Evolutionary conservation across 2,888 invertebrate genomes (phyloP).

Genomic region (Boloria selene): DNA sequence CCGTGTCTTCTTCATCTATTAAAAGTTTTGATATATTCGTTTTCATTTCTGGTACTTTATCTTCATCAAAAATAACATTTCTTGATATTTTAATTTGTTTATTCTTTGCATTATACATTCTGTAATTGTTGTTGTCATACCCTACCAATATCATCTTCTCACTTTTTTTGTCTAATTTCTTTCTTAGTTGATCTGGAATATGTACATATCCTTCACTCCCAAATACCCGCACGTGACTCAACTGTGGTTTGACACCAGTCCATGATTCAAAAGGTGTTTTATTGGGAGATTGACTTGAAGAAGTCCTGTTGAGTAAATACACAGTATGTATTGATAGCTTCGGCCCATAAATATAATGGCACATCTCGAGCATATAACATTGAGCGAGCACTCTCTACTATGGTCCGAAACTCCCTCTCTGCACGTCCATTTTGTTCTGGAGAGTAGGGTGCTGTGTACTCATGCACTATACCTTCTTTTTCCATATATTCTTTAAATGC

Average conservation of each 20-base stretch:
- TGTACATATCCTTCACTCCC: constrained; percentile 42
- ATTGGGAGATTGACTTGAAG: constrained; percentile 36
- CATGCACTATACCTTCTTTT: constrained; percentile 44
- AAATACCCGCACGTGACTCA: constrained; percentile 38
- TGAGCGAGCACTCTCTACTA: constrained; percentile 47
- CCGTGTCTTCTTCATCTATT: not conserved
- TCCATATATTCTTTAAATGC: constrained; percentile 40
- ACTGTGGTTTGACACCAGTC: constrained; percentile 29
- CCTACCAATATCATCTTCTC: constrained; percentile 7
- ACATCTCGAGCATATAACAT: constrained; percentile 45
- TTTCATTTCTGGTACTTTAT: constrained; percentile 19
- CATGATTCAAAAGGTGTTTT: constrained; percentile 45
- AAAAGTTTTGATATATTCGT: not conserved
- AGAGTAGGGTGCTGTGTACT: constrained; percentile 47
- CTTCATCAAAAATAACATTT: constrained; percentile 46
- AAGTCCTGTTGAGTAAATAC: constrained; percentile 48
- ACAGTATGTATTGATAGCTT: constrained; percentile 49
- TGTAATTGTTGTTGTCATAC: constrained; percentile 15
- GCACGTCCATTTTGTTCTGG: constrained; percentile 50
- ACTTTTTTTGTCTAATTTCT: constrained; percentile 41
- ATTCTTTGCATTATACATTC: constrained; percentile 9
- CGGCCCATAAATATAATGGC: constrained; percentile 42
- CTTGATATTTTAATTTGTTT: constrained; percentile 25
- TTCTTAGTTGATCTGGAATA: constrained; percentile 46
- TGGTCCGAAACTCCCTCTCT: constrained; percentile 49